phyloP scores from a whole-genome alignment of 2,113 vertebrate genomes.

The Calypte anna region DNA sequence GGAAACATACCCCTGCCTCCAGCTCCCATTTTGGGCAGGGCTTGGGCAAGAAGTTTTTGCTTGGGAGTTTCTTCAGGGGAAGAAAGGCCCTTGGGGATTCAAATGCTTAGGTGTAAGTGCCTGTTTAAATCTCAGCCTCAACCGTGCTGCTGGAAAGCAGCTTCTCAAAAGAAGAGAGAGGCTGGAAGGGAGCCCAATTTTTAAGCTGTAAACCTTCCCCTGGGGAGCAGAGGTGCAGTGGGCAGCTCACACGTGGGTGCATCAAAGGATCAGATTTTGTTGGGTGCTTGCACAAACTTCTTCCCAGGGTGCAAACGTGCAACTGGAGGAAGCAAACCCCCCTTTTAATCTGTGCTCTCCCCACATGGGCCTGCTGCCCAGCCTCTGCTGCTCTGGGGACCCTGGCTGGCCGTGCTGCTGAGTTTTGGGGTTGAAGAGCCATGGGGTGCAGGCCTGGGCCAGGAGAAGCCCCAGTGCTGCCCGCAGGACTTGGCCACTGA shows the following conservation, averaged over 20 bases:
- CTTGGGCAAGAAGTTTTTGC: not conserved
- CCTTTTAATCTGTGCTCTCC: not conserved
- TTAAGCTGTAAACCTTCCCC: not conserved
- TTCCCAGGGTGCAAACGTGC: not conserved
- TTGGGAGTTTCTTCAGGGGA: not conserved
- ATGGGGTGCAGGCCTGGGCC: not conserved
- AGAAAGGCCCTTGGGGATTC: not conserved
- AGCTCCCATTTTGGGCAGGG: not conserved
- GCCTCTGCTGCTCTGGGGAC: not conserved
- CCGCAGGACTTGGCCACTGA: not conserved
- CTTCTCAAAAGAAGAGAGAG: not conserved
- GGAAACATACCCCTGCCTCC: not conserved
- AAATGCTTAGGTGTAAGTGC: not conserved
- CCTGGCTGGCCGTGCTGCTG: fast-evolving
- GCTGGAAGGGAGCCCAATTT: not conserved
- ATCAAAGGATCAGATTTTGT: not conserved
- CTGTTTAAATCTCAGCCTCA: too few relatives aligned
- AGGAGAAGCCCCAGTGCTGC: fast-evolving
- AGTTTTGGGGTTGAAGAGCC: not conserved
- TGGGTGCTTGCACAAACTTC: not conserved
- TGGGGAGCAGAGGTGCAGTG: not conserved
- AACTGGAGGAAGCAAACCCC: not conserved
- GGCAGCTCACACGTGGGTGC: fast-evolving
- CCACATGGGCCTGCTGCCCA: fast-evolving
- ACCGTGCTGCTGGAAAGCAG: not conserved